Base-by-base conservation (phyloP, 2,113 vertebrate species). In the Petaurus breviceps region DNA sequence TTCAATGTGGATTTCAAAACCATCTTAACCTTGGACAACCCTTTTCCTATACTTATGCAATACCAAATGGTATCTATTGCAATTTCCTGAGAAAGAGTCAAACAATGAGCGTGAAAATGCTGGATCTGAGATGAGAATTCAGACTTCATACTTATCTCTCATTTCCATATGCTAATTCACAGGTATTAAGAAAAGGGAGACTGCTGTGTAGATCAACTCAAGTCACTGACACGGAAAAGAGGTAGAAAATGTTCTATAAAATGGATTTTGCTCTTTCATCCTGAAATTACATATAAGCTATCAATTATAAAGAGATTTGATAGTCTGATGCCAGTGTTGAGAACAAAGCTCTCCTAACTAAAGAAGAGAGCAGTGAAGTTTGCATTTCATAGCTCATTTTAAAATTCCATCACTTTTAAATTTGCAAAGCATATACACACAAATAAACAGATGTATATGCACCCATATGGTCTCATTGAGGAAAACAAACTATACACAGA, bases 241-340 rank as follows among this genome's bases (percentile, higher is more conserved):
- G 37, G 43, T 23, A 43, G 68, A 84, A 8, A 43, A 46, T 94
- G 92, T 53, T 94, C 95, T 93, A 55, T 92, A 55, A 97, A 93
- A 52, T 96, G 94, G 93, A 43, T 49, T 94, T 91, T 97, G 46
- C 92, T 77, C 46, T 95, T 49, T 92, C 77, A 77, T 93, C 92
- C 50, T 91, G 53, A 96, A 96, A 93, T 50, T 31, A 50, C 53
- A 90, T n/a, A n/a, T 91, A 91, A 51, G 16, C 37, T 16, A 43
- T 6, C n/a, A 23, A 23, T 84, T 84, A 43, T 84, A 93, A 96
- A 10, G 94, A 92, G 47, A 49, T 90, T 95, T 94, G 46, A 94
- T 92, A 94, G 93, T 51, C n/a, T 93, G n/a, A 94, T 8, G 3
- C 24, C 0, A 61, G 2, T 92, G 31, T 93, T 93, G 2, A 89